phyloP scores from a whole-genome alignment of 2,888 invertebrate species.

The Epirrhoe tristata region DNA sequence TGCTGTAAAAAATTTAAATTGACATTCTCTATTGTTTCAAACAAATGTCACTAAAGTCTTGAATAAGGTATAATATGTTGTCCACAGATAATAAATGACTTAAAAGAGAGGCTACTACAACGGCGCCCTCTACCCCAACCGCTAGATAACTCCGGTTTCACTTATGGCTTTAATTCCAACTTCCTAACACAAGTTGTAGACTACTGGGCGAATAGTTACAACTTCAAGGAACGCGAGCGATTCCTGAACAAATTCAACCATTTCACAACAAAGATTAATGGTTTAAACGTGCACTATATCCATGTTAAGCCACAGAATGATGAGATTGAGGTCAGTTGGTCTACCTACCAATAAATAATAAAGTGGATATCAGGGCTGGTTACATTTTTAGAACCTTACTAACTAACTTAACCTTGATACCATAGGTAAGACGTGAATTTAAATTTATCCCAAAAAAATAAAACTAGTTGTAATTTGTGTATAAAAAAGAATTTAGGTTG shows the following conservation, averaged over 20 bases:
- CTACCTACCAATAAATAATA: too few relatives aligned
- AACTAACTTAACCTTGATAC: too few relatives aligned
- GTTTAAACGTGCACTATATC: constrained; percentile 90
- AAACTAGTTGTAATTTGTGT: too few relatives aligned
- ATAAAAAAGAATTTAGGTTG: too few relatives aligned
- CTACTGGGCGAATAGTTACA: constrained; percentile 92
- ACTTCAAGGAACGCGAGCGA: constrained; percentile 86
- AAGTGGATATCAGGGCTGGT: too few relatives aligned
- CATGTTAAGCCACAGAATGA: constrained; percentile 86
- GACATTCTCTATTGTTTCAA: too few relatives aligned
- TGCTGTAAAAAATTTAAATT: too few relatives aligned
- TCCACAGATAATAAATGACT: constrained; percentile 77
- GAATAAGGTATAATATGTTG: background rate
- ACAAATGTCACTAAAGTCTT: background rate
- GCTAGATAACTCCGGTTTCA: constrained; percentile 88
- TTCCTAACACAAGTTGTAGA: constrained; percentile 88
- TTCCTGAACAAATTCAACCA: constrained; percentile 91
- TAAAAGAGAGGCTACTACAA: constrained; percentile 83
- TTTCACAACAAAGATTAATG: constrained; percentile 90
- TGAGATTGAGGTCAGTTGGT: constrained; percentile 56
- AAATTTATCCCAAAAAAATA: too few relatives aligned
- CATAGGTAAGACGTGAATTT: too few relatives aligned
- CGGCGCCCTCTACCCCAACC: constrained; percentile 81
- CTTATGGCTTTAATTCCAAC: constrained; percentile 92
- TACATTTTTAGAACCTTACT: too few relatives aligned